These are phyloP conservation scores for Girardia tigrina DNA, from an alignment of 2,888 invertebrate genomes.

Conservation along the genomic window DNA sequence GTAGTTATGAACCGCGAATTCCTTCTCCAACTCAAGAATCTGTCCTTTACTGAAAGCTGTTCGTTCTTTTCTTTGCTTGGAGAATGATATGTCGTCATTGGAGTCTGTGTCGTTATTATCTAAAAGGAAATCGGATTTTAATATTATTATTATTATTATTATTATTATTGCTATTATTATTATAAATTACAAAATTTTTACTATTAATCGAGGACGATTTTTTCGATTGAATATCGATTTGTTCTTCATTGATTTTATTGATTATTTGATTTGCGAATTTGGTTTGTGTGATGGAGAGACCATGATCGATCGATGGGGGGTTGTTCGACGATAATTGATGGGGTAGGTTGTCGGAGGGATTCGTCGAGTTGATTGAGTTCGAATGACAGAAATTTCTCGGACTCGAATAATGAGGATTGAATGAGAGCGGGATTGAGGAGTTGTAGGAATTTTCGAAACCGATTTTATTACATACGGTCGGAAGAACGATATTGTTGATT, in stretches of 20 bases:
- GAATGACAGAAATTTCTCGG: not conserved
- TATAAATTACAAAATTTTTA: not conserved
- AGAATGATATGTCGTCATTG: conserved; percentile 1
- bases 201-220: conserved; percentile 10
- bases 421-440: not conserved
- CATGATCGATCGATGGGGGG: not conserved
- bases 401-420: not conserved
- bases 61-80: conserved; percentile 61
- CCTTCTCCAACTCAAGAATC: conserved; percentile 68
- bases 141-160: no score
- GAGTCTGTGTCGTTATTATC: conserved; percentile 7
- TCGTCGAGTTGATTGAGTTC: not conserved
- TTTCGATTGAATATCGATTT: conserved; percentile 13
- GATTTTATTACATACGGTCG: not conserved
- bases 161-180: no score
- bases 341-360: not conserved
- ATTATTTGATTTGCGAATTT: not conserved
- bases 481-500: not conserved
- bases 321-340: not conserved
- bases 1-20: conserved; percentile 76
- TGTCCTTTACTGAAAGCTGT: conserved; percentile 82
- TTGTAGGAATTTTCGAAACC: not conserved
- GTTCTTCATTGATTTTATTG: conserved; percentile 17
- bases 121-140: not conserved
- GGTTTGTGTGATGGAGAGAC: not conserved